Base-by-base conservation (phyloP, 1,140 invertebrate species). In the Parapsyche elsis region DNA sequence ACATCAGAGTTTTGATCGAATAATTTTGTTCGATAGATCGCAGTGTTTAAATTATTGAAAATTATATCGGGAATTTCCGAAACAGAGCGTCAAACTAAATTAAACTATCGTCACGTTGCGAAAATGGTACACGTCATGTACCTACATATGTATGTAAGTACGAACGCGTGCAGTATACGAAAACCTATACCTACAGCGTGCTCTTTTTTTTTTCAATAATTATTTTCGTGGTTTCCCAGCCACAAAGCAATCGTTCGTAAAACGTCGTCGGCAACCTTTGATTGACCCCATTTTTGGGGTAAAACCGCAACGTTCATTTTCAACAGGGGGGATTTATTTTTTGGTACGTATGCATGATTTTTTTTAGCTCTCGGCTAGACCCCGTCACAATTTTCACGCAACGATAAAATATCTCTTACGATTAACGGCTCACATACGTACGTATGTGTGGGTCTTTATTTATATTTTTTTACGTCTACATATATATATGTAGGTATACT, bases 261-360 rank as follows among this genome's bases (percentile, higher is more conserved):
- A 45, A 38, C 38, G 44, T 46, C 45, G 14, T 46, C 30, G 19
- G 64, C 26, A n/a, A 16, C 71, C 71, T 73, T 73, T 23, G 71
- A 67, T 73, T 73, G 38, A 73, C 71, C 71, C 71, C 45, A 73
- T 73, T 73, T 73, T 73, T 73, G 19, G 45, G 71, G 21, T 23
- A 73, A 73, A 73, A 73, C 71, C 71, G 38, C 71, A 73, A 73
- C 45, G 24, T 67, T 26, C 61, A 23, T 23, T 67, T 67, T 53
- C 49, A 53, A 53, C 10, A 5, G 16, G 49, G n/a, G 12, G 49
- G 49, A 12, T 53, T 53, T 53, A 53, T 53, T 53, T 53, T 53
- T 5, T 53, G 1, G 12, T n/a, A n/a, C n/a, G n/a, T n/a, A n/a
- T n/a, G 49, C 30, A 53, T 53, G 1, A 2, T 5, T 53, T 53